Conservation (phyloP, 1,140 invertebrate species). For the Trichoplusia ni region DNA sequence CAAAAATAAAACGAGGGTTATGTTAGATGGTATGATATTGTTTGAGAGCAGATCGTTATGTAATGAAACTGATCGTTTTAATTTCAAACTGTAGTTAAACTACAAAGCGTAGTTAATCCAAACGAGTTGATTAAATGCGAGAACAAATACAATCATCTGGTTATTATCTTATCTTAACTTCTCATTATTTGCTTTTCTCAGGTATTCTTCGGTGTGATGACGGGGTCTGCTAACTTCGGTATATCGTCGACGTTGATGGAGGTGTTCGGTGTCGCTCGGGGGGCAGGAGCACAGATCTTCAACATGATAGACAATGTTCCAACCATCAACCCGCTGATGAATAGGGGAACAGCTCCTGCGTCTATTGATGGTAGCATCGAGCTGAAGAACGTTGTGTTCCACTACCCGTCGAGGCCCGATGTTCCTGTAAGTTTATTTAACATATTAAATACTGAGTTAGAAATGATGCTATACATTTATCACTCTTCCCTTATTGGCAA, state of each 20-base stretch:
- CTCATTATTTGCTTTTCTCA: too few species aligned
- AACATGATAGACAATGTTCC: conserved; percentile 91
- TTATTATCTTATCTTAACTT: too few species aligned
- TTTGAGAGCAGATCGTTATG: too few species aligned
- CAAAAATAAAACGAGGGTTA: too few species aligned
- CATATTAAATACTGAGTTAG: not conserved
- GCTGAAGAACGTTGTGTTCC: conserved; percentile 90
- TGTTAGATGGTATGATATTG: too few species aligned
- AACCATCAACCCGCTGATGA: conserved; percentile 89
- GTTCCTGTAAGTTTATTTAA: conserved; percentile 81
- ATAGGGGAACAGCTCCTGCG: conserved; percentile 84
- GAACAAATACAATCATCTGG: too few species aligned
- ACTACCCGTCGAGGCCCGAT: conserved; percentile 93
- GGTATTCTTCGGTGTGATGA: conserved; percentile 92
- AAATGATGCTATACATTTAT: not conserved
- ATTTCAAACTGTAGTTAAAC: too few species aligned
- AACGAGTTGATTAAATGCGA: too few species aligned
- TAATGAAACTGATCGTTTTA: too few species aligned
- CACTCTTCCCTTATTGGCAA: too few species aligned
- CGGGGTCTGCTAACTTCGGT: conserved; percentile 93
- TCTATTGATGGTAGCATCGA: conserved; percentile 88
- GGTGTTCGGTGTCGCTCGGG: conserved; percentile 87
- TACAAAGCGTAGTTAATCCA: too few species aligned
- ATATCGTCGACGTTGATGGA: conserved; percentile 92
- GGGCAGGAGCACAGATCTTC: conserved; percentile 92